Conservation (phyloP, 2,888 invertebrate species). For the Lobophora halterata region DNA sequence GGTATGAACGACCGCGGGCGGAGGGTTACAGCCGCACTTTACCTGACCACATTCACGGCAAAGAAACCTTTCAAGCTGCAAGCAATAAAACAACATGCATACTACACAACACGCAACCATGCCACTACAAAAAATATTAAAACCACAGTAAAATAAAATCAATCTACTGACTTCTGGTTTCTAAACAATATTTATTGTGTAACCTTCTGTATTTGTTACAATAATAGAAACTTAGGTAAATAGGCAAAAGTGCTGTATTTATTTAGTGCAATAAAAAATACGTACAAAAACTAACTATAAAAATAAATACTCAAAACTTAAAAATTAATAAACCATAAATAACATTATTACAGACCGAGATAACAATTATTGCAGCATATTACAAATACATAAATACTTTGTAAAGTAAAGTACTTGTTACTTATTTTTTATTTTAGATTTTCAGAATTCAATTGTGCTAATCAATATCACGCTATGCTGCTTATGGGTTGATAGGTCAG, state of each 20-base stretch:
- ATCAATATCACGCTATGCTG: no score
- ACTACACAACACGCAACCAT: constrained; percentile 72
- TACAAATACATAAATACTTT: constrained; percentile 18
- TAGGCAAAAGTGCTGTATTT: no score
- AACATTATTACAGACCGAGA: no score
- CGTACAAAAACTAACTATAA: constrained; percentile 10
- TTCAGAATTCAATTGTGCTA: no score
- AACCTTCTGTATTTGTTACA: not conserved
- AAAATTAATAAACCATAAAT: constrained; percentile 4
- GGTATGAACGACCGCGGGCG: constrained; percentile 35
- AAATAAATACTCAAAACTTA: no score
- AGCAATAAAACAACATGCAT: constrained; percentile 82
- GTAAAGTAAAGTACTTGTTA: constrained; percentile 1
- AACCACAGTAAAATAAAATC: constrained; percentile 29
- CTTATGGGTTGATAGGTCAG: no score
- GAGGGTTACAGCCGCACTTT: constrained; percentile 83
- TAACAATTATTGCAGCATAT: not conserved
- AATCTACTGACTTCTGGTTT: constrained; percentile 13
- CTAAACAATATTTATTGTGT: not conserved
- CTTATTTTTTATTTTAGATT: no score
- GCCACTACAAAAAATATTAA: constrained; percentile 51
- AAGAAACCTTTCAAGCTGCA: constrained; percentile 87
- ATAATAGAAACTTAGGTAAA: constrained; percentile 18
- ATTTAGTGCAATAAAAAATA: no score
- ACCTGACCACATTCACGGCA: constrained; percentile 86